Base-by-base conservation (phyloP, 2,113 vertebrate species). In the Oncorhynchus gorbuscha region DNA sequence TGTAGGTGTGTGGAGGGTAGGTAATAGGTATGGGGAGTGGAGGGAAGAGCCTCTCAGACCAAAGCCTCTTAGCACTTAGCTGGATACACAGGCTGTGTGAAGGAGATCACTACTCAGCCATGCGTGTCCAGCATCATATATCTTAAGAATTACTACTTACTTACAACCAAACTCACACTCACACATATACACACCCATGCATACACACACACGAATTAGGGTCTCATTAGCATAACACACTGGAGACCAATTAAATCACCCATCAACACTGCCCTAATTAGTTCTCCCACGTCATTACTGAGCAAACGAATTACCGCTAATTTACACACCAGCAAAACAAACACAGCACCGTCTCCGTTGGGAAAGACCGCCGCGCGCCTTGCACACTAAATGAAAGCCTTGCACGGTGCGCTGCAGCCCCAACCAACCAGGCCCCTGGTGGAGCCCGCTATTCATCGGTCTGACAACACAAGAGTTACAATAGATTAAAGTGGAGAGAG, bases 261-360 rank as follows among this genome's bases (percentile, higher is more conserved):
- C 89, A 88, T 93, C 93, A 91, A 92, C 92, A 89, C 87, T 89
- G 89, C 81, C 88, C 89, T 93, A 93, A 94, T 94, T 94, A 93
- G 82, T 87, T 89, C 89, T 91, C 89, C 89, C 90, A 90, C 91
- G 91, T 93, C 91, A 92, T 92, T 93, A 93, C 90, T 89, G 88
- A 93, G 93, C 91, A 93, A 92, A 93, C 87, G 84, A 93, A 93
- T 93, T 92, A 93, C 83, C 64, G 82, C 88, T 92, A 92, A 93
- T 93, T 92, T 89, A 91, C 90, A 90, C 89, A 88, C 84, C 89
- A 90, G 87, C 91, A 92, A 94, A 92, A 93, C 90, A 93, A 92
- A 93, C 92, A 92, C 89, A 84, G 85, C 87, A 71, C 81, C 79
- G 32, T 78, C 87, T 91, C 92, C 87, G 77, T 85, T 78, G 89